phyloP scores from a whole-genome alignment of 2,888 invertebrate genomes.

The Teleogryllus oceanicus region DNA sequence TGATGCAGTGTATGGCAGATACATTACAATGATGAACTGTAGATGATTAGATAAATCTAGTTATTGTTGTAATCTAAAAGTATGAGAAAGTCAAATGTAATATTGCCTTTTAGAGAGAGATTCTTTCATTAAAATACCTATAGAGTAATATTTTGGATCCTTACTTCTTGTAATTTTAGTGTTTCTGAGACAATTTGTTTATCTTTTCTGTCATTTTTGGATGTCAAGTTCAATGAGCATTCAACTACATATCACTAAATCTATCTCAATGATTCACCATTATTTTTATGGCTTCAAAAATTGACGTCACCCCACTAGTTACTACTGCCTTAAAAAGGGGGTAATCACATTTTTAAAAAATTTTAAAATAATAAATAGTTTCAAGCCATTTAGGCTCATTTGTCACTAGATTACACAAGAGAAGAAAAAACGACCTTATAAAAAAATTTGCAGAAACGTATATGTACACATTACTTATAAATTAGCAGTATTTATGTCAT shows the following conservation, averaged over 20 bases:
- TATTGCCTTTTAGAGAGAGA: neutral
- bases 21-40: neutral
- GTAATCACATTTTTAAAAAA: slow-evolving; percentile 28
- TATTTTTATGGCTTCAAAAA: slow-evolving; percentile 28
- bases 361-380: slow-evolving; percentile 30
- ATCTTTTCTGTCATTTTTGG: neutral
- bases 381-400: slow-evolving; percentile 21
- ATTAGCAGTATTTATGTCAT: slow-evolving; percentile 30
- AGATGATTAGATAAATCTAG: neutral
- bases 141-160: slow-evolving; percentile 23
- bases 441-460: slow-evolving; percentile 28
- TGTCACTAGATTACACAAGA: slow-evolving; percentile 30
- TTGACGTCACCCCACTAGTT: too few species aligned
- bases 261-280: slow-evolving; percentile 19
- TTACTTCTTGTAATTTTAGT: neutral
- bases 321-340: too few species aligned
- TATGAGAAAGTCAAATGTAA: neutral
- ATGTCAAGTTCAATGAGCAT: slow-evolving; percentile 25
- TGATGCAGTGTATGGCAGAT: neutral
- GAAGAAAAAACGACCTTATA: slow-evolving; percentile 25
- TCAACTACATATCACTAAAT: slow-evolving; percentile 31
- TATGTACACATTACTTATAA: slow-evolving; percentile 30
- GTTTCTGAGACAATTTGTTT: neutral
- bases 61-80: neutral
- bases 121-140: slow-evolving; percentile 5